Base-by-base conservation (phyloP, 2,113 vertebrate genomes). In the Eonycteris spelaea region DNA sequence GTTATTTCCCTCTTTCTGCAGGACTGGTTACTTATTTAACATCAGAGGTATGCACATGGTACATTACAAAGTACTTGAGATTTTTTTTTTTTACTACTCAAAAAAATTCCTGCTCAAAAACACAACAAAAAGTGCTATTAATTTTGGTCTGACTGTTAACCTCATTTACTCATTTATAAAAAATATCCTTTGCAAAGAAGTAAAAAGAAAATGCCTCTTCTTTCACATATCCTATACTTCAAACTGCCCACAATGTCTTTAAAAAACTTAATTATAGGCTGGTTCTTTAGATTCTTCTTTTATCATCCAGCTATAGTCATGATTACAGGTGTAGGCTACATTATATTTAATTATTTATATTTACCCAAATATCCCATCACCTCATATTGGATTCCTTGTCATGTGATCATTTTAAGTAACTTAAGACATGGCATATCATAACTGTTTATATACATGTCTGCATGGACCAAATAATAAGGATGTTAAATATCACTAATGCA, bases 251-350 rank as follows among this genome's bases (percentile, higher is more conserved):
- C 43, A 26, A 51, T 0, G 1, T 75, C 86, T 93, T 96, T 85
- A 70, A 96, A 91, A 96, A 85, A 63, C 67, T 53, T 95, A 95
- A 97, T 97, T 94, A 95, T 11, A 95, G 71, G 65, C 14, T 85
- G 86, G 21, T 73, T 88, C 74, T 84, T 84, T 73, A 65, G 63
- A 82, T 24, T 74, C 63, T 75, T 84, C 45, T 95, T 95, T 87
- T 90, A 92, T 85, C n/a, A 53, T 55, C 84, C 57, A 77, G 59
- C 80, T 88, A 57, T 2, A 94, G 77, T 63, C 53, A 86, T 80
- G 71, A 89, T 83, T 92, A 94, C 10, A 96, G 51, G 65, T 87
- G 7, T 38, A 84, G 35, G 7, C n/a, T 94, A 94, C 28, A 87
- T 53, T 77, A 65, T 63, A n/a, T 90, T 90, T 94, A 85, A 90